Evolutionary conservation across 2,888 invertebrate species (phyloP), one percentile per base, ranked within the genome.

Genomic region (Luperina testacea): DNA sequence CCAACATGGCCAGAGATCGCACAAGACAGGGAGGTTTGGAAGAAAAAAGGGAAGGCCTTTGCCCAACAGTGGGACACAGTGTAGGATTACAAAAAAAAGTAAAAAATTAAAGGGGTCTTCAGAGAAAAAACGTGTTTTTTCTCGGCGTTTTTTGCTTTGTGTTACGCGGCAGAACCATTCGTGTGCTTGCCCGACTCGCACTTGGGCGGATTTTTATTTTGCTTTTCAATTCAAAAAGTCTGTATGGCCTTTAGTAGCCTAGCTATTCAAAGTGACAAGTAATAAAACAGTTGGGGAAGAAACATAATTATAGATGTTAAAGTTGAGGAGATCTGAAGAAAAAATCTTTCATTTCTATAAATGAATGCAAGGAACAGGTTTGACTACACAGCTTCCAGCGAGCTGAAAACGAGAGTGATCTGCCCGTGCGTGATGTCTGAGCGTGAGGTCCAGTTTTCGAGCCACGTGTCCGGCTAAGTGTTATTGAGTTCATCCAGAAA

Each of bases 341-440:
- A 17, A 20, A 17, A 27, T 1, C 2, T 61, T 61, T 27, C 15
- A 17, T 27, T 27, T 27, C 27, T 27, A 15, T 61, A 61, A 61
- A 27, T 61, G 6, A 51, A 51, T 15, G 51, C 0, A 51, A 51
- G n/a, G n/a, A 73, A 73, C 48, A 38, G 73, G 72, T 51, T 73
- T 68, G 17, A 42, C 9, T 9, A 15, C 6, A 71, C 27, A 27
- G 38, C 9, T 59, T 59, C 70, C 57, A 71, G 17, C 2, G 17
- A 57, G 17, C n/a, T 57, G 38, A 57, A 71, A 71, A 59, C 9
- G 70, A 71, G n/a, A 70, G 57, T 57, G 57, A 38, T 38, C 24
- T 17, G 32, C 32, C 53, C 8, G 15, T 70, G 48, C 51, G 70
- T 69, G 69, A 69, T 51, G 51, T 69, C 24, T 24, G 51, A 70